Conservation (phyloP, 2,797 vertebrate genomes). For the Bradypus variegatus region DNA sequence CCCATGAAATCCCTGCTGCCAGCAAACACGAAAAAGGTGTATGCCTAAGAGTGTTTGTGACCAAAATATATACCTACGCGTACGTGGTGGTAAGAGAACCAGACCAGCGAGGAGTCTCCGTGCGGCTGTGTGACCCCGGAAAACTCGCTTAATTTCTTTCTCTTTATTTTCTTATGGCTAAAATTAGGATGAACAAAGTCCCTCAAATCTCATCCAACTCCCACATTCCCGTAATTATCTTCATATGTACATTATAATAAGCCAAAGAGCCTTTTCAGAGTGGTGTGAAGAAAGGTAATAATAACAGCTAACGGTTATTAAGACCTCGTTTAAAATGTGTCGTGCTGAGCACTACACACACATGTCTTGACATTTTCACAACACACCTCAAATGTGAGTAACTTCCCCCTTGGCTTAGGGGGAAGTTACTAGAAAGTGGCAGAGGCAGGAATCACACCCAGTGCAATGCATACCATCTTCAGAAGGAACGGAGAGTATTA, state of each 20-base stretch:
- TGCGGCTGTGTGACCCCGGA: background rate
- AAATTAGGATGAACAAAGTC: background rate
- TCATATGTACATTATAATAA: background rate
- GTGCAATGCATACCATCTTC: background rate
- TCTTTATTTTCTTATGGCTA: background rate
- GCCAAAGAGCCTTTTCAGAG: background rate
- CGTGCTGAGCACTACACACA: background rate
- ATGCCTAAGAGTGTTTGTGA: background rate
- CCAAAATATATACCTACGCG: background rate
- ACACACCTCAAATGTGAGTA: background rate
- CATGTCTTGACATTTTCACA: background rate
- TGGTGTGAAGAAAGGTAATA: background rate
- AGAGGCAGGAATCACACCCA: background rate
- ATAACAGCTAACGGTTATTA: background rate
- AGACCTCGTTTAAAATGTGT: background rate
- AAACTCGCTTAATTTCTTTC: background rate
- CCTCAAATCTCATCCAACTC: background rate
- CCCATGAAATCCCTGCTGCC: constrained; percentile 27
- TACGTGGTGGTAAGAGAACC: background rate
- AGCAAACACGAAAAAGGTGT: background rate
- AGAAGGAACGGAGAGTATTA: background rate
- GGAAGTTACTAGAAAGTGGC: background rate
- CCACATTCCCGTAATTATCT: background rate
- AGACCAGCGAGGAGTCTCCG: background rate
- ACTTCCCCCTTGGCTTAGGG: background rate